Evolutionary conservation across 2,888 invertebrate genomes (phyloP).

Genomic region (Cremastinae sp.): DNA sequence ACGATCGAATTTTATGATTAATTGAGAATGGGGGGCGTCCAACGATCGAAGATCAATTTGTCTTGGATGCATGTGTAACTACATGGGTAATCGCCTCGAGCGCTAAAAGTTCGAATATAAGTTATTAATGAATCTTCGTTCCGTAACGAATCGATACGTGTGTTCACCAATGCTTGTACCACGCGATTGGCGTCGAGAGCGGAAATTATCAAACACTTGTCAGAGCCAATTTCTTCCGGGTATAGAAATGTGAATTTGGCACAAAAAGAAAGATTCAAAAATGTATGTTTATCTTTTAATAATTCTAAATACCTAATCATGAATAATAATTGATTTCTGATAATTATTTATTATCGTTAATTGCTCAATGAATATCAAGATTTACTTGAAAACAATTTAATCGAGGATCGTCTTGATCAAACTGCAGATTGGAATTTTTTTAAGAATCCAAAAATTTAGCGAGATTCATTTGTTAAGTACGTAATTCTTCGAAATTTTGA

Average conservation of each 20-base stretch:
- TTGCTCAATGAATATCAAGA: not conserved
- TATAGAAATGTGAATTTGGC: not conserved
- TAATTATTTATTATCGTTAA: not conserved
- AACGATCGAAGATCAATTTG: constrained; percentile 71
- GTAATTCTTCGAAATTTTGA: not conserved
- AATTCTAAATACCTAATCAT: not conserved
- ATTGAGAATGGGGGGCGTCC: constrained; percentile 66
- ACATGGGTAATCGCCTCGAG: constrained; percentile 45
- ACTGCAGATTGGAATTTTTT: too few species aligned
- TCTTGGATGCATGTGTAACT: constrained; percentile 62
- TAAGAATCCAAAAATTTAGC: too few species aligned
- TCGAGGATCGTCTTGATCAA: too few species aligned
- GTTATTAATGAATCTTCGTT: constrained; percentile 69
- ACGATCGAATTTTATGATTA: constrained; percentile 71
- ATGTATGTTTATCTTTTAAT: not conserved
- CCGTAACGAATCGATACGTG: constrained; percentile 48
- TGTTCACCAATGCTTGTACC: not conserved
- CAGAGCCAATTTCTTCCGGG: constrained; percentile 26
- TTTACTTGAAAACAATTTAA: too few species aligned
- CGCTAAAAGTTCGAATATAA: constrained; percentile 63
- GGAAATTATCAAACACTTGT: constrained; percentile 43
- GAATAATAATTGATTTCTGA: too few species aligned
- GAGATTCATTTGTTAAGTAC: too few species aligned
- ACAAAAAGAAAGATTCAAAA: constrained; percentile 13
- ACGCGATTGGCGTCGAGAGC: constrained; percentile 16